These are phyloP conservation scores for Alectoris magna DNA, from an alignment of 2,797 vertebrate species.

Conservation along the genomic window DNA sequence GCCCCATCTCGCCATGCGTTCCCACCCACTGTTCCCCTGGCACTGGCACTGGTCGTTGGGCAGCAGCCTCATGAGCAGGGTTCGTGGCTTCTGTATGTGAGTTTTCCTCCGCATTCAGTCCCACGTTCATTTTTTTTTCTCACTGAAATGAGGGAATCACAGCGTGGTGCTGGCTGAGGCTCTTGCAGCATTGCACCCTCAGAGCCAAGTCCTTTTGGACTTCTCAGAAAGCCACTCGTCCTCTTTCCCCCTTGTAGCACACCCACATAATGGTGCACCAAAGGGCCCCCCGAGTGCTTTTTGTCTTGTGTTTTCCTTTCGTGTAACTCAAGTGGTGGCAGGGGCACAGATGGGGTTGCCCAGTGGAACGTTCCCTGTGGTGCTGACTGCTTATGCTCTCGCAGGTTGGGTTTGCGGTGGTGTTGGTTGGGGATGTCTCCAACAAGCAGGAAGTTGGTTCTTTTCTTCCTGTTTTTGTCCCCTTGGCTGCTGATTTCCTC, in stretches of 20 bases:
- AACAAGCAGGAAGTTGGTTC: slow-evolving; percentile 48
- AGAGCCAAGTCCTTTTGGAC: not conserved
- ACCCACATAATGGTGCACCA: not conserved
- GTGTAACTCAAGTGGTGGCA: not conserved
- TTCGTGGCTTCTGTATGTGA: not conserved
- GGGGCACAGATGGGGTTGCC: not conserved
- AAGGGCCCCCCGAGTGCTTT: not conserved
- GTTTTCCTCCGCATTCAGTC: not conserved
- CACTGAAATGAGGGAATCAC: not conserved
- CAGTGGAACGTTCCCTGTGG: not conserved
- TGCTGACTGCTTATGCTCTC: not conserved
- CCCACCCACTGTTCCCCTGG: not conserved
- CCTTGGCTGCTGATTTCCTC: slow-evolving; percentile 46
- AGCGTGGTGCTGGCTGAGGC: not conserved
- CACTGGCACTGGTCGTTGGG: not conserved
- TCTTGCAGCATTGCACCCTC: not conserved
- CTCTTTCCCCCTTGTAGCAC: not conserved
- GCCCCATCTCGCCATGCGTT: not conserved
- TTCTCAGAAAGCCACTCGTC: not conserved
- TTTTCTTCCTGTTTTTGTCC: slow-evolving; percentile 74
- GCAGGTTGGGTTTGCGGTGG: not conserved
- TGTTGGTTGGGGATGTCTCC: slow-evolving; percentile 1
- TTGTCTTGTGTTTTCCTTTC: not conserved
- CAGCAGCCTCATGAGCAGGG: not conserved
- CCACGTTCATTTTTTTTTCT: not conserved